Evolutionary conservation across 2,113 vertebrate genomes (phyloP), one percentile per base, ranked within the genome.

Genomic region (Takifugu bimaculatus): DNA sequence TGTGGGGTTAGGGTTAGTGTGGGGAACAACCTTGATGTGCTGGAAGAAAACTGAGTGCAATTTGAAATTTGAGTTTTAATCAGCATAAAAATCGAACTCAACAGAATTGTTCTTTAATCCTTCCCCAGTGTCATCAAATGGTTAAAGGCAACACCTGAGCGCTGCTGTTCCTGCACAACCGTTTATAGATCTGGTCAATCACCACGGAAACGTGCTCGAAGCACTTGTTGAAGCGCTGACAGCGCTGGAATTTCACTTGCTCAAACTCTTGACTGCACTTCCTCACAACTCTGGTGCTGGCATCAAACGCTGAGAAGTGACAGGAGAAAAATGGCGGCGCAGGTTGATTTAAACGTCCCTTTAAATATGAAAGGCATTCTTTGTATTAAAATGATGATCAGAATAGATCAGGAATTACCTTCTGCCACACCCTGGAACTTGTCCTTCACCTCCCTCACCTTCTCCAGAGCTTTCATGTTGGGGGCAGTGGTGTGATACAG

Each of bases 111-210:
- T 20, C 20, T 20, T 20, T 20, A 20, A 20, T 20, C 20, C 20
- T 20, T 20, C 20, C 20, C 20, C 20, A 20, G 20, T 20, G 20
- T 20, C 20, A 20, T 20, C 20, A 20, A 20, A 20, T 20, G 20
- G 20, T 20, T 20, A 20, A 20, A 20, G 20, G 20, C 20, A 20
- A 20, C 65, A 98, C 97, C 91, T 99, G 97, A 65, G 96, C 96
- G 12, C 96, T 94, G 63, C 4, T 70, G 90, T 95, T 97, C 63
- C 89, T 92, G 90, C 94, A 97, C 11, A 99, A 92, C 65, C 85
- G 85, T 87, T 99, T 98, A 89, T 98, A 99, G 88, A 97, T 95
- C 51, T 91, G 88, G 80, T 96, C 95, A 44, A 97, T 94, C 12
- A 92, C 87, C 25, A 93, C 0, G 0, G 87, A 93, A 61, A 98